Base-by-base conservation (phyloP, 2,113 vertebrate genomes). In the Aleadryas rufinucha region DNA sequence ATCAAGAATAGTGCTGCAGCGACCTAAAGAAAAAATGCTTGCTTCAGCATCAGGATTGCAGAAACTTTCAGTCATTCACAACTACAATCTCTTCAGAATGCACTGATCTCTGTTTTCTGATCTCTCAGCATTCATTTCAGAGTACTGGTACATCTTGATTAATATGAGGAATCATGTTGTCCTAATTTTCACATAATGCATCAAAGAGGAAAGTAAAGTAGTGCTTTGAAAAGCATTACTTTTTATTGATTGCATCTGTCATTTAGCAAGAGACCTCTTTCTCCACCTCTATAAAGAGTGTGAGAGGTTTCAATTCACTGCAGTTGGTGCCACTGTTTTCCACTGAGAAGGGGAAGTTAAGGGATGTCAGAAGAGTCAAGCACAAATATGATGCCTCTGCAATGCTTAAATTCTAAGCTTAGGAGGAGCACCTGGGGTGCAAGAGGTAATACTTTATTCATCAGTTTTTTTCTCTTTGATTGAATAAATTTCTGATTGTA, bases 1-100 rank as follows among this genome's bases (percentile, higher is more conserved):
- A 19, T 94, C 91, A 0, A 97, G 71, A 57, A 97, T 65, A 61
- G 91, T 65, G 75, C 97, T 97, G 65, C 97, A 97, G 37, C 84
- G 85, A 87, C 89, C 97, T 97, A 83, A 72, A 50, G 54, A 63
- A 88, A 45, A 93, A 95, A 26, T 1, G 2, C 28, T 72, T 90
- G 12, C 31, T 84, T 68, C 66, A 83, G 79, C 53, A 54, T 16
- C 22, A 70, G 74, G 37, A 28, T 31, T 84, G 37, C 33, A 75
- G 47, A 74, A 79, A 8, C 9, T 84, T 52, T 37, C 35, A 39
- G 26, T 49, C 49, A 52, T 72, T 75, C 35, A 68, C 41, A 44
- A 7, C 12, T 50, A 33, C 35, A 15, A 3, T 41, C 39, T 84
- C 39, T 59, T 78, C 64, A 68, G 41, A 86, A 92, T 6, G 15